Base-by-base conservation (phyloP, 2,113 vertebrate species). In the Ceyx margarethae region DNA sequence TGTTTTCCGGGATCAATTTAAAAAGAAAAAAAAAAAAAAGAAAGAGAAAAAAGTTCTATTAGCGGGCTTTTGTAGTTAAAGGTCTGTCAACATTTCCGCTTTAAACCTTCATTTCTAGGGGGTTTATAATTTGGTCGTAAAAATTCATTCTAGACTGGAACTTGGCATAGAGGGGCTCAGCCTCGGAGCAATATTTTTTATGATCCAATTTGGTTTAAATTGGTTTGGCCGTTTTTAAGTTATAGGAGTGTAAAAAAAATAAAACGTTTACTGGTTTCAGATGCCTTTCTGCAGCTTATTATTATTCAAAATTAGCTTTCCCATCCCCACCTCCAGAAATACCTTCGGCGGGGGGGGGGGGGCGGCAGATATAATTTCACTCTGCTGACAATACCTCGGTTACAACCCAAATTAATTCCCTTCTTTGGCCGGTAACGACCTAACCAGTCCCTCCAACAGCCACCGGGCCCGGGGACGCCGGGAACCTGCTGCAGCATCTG, bases 161-260 rank as follows among this genome's bases (percentile, higher is more conserved):
- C 80, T 93, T 96, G 91, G 91, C 95, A 89, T 92, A 90, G 69
- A 94, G 48, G 85, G 85, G 79, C 89, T 95, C 81, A 93, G 93
- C 95, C 90, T 65, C 95, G 94, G 90, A 96, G 96, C 94, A 91
- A 86, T 96, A 94, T 96, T 96, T 97, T 96, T 89, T 96, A 97
- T 95, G 88, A 96, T 83, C 95, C 96, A 97, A 85, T 95, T 92
- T 94, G 96, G 91, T 94, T 97, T 90, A 94, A 97, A 97, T 96
- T 96, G 81, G 75, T 94, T 87, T 96, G 75, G 93, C 87, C 92
- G 45, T 97, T 96, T 96, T 96, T 94, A 97, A 95, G 92, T 96
- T 95, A 95, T 91, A 93, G 91, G 95, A 92, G 92, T 94, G 96
- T 95, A 96, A 96, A 96, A 96, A 96, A 96, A 96, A 92, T 85